Conservation (phyloP, 2,888 invertebrate genomes). For the Zonitis immaculata region DNA sequence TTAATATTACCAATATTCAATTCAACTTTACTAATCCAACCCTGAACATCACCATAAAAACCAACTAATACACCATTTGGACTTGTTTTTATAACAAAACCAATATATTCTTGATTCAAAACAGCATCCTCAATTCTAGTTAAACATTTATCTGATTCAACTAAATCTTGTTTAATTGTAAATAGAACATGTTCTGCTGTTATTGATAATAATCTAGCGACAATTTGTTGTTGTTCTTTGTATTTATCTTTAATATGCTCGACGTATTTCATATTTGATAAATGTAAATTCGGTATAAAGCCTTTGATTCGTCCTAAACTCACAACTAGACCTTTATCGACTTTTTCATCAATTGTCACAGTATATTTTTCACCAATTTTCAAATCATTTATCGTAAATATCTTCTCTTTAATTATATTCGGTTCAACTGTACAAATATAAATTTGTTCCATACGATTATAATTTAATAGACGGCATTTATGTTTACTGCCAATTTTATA, state of each 20-base stretch:
- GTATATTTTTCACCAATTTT: conserved; percentile 54
- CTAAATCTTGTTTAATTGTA: conserved; percentile 62
- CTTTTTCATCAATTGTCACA: conserved; percentile 51
- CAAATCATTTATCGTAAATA: conserved; percentile 54
- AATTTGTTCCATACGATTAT: conserved; percentile 60
- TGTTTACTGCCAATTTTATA: conserved; percentile 51
- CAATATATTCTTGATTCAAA: conserved; percentile 53
- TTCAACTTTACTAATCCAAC: conserved; percentile 45
- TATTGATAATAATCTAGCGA: conserved; percentile 48
- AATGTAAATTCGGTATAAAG: conserved; percentile 56
- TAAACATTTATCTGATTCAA: conserved; percentile 55
- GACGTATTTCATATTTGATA: conserved; percentile 51
- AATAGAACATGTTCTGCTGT: conserved; percentile 43
- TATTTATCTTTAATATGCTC: conserved; percentile 51
- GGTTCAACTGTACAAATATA: conserved; percentile 66
- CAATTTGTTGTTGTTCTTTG: conserved; percentile 54
- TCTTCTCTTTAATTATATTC: conserved; percentile 53
- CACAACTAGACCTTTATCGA: conserved; percentile 51
- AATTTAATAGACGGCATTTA: conserved; percentile 58
- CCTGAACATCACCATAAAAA: conserved; percentile 58
- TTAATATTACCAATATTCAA: conserved; percentile 29
- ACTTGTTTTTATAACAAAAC: conserved; percentile 53
- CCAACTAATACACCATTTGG: conserved; percentile 52
- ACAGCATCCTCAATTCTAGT: conserved; percentile 51
- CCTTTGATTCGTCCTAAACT: conserved; percentile 55